Base-by-base conservation (phyloP, 2,797 vertebrate genomes). In the Urosaurus nigricauda region DNA sequence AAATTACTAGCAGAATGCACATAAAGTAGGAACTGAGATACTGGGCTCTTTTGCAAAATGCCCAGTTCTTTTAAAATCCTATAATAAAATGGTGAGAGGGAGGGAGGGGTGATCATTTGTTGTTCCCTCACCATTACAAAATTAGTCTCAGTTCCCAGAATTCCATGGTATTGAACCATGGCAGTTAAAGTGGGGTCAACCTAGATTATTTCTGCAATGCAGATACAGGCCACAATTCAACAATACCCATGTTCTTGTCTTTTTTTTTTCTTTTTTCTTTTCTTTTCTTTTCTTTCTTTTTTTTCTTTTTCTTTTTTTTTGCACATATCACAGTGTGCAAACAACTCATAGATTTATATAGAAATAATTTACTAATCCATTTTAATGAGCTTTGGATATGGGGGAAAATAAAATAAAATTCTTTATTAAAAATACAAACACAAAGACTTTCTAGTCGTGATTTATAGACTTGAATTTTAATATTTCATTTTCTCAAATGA, bases 1-100 rank as follows among this genome's bases (percentile, higher is more conserved):
- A 51, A 88, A 84, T 71, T 89, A 84, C 37, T 80, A 37, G 65
- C 40, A 74, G 65, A 73, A 37, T 79, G 11, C 75, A 74, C 37
- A 80, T 14, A 63, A 63, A 71, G 40, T 63, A 73, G 65, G 16
- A 47, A 60, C 26, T 71, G 79, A 73, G 51, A 32, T 60, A n/a
- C 40, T 79, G 53, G 40, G 24, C 37, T 73, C 19, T 47, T 79
- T 80, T 85, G 37, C 4, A 60, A 73, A 60, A 60, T 60, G 43
- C 24, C 9, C 29, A 85, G 56, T 73, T 60, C 37, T 19, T 60
- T 17, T 17, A 21, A 74, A 43, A 82, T 60, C 43, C 21, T n/a
- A 32, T 1, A 21, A 9, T 47, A 19, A 2, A 60, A 5, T 21
- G 58, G 58, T 19, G 19, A 58, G 16, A 19, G 56, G 16, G 16